Conservation (phyloP, 2,797 vertebrate species). For the Takifugu ocellatus region DNA sequence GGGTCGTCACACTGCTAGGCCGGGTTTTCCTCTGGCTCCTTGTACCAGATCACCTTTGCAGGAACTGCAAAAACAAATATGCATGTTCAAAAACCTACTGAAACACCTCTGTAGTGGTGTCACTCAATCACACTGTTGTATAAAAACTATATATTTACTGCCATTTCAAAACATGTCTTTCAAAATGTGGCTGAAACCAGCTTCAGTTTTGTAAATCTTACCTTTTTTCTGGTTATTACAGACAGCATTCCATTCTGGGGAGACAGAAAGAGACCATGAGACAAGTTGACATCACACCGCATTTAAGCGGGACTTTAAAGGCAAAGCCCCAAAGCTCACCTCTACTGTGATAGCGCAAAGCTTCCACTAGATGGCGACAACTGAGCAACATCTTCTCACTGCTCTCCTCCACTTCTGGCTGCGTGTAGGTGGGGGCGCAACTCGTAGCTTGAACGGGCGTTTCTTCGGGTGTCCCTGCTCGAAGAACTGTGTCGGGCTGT, state of each 20-base stretch:
- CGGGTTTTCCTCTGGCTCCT: slow-evolving; percentile 67
- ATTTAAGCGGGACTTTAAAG: too few species aligned
- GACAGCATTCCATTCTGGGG: slow-evolving; percentile 76
- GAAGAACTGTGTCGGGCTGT: slow-evolving; percentile 34
- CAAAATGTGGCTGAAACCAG: background rate
- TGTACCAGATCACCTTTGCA: slow-evolving; percentile 74
- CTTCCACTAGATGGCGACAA: slow-evolving; percentile 78
- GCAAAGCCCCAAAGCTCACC: slow-evolving; percentile 48
- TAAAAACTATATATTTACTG: too few species aligned
- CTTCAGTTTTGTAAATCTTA: slow-evolving; percentile 29
- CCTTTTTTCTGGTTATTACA: slow-evolving; percentile 77
- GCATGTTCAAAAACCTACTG: background rate
- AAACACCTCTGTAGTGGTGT: background rate
- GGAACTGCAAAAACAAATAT: slow-evolving; percentile 63
- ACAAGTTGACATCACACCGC: background rate
- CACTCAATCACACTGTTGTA: too few species aligned
- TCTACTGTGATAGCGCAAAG: slow-evolving; percentile 76
- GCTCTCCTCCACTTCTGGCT: slow-evolving; percentile 52
- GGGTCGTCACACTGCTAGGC: slow-evolving; percentile 59
- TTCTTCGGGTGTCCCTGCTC: slow-evolving; percentile 33
- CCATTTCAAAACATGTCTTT: background rate
- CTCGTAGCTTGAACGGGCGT: slow-evolving; percentile 29
- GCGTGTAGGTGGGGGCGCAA: slow-evolving; percentile 25
- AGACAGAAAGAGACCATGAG: background rate
- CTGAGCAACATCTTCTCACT: slow-evolving; percentile 75